These are phyloP conservation scores for Rhinoderma darwinii DNA, from an alignment of 2,113 vertebrate genomes.

Conservation along the genomic window DNA sequence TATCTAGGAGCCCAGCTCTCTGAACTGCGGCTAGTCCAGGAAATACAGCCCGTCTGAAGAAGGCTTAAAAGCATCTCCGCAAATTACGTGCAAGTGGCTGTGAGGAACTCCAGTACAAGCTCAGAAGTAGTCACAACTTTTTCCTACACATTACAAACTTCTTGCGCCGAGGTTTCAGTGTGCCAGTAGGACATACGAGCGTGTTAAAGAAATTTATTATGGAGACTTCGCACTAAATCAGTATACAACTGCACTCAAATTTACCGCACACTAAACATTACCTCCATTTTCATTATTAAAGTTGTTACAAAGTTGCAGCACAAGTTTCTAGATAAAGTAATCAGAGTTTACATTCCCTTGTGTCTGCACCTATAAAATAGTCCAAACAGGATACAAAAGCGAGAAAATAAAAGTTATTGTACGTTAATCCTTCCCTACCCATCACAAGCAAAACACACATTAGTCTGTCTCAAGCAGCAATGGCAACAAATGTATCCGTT, in stretches of 20 bases:
- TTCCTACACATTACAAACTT: no score
- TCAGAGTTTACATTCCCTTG: not conserved
- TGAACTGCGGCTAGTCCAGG: no score
- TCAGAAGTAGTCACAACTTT: no score
- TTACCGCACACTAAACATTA: not conserved
- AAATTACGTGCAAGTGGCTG: no score
- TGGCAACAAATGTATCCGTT: constrained; percentile 19
- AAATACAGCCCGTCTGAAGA: no score
- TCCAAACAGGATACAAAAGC: not conserved
- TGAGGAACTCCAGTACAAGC: no score
- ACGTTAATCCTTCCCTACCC: not conserved
- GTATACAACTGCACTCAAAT: not conserved
- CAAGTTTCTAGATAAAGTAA: not conserved
- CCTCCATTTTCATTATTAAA: not conserved
- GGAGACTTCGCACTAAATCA: not conserved
- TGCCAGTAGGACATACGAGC: no score
- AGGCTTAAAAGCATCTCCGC: no score
- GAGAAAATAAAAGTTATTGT: not conserved
- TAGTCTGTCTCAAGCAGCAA: constrained; percentile 15
- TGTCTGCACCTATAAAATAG: not conserved
- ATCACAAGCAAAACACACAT: constrained; percentile 24
- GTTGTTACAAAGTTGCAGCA: not conserved
- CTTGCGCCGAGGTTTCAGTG: no score
- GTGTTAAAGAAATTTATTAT: no score
- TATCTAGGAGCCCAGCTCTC: no score